These are phyloP conservation scores for Caenorhabditis sp. DNA, from an alignment of 2,888 invertebrate genomes.

Conservation along the genomic window DNA sequence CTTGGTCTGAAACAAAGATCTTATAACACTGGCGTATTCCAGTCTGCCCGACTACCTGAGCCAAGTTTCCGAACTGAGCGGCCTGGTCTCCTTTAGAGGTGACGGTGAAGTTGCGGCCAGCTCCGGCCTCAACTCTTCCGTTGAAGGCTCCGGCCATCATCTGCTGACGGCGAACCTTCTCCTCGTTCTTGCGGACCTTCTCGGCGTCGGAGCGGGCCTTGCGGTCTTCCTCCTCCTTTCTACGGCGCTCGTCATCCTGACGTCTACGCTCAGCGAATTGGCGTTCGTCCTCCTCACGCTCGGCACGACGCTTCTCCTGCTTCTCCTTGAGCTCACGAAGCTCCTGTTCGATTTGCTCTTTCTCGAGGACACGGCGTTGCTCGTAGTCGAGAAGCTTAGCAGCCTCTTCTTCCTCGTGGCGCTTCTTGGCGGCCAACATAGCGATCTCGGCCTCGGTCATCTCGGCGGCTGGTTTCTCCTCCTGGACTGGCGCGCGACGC, in stretches of 20 bases:
- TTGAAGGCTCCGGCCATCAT: slow-evolving; percentile 79
- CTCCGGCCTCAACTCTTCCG: slow-evolving; percentile 64
- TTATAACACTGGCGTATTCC: background rate
- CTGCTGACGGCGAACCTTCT: slow-evolving; percentile 77
- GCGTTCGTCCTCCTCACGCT: slow-evolving; percentile 76
- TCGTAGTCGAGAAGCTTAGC: slow-evolving; percentile 78
- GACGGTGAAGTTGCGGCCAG: slow-evolving; percentile 75
- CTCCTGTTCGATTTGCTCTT: slow-evolving; percentile 85
- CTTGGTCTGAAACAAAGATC: slow-evolving; percentile 26
- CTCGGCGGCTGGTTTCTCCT: slow-evolving; percentile 74
- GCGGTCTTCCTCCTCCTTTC: slow-evolving; percentile 75
- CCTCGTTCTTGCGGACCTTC: slow-evolving; percentile 79
- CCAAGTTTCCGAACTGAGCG: slow-evolving; percentile 70
- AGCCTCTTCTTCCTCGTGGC: slow-evolving; percentile 79
- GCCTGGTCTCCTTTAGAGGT: slow-evolving; percentile 69
- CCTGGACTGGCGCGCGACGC: slow-evolving; percentile 67
- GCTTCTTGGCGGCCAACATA: slow-evolving; percentile 78
- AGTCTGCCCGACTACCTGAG: too few relatives aligned
- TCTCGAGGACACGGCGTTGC: slow-evolving; percentile 84
- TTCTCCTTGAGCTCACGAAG: slow-evolving; percentile 96
- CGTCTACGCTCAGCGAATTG: slow-evolving; percentile 73
- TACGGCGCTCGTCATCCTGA: slow-evolving; percentile 74
- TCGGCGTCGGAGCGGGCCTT: slow-evolving; percentile 72
- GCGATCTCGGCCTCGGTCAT: slow-evolving; percentile 78
- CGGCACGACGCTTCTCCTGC: slow-evolving; percentile 84